phyloP scores from a whole-genome alignment of 2,888 invertebrate genomes.

The Phytoseiulus persimilis region DNA sequence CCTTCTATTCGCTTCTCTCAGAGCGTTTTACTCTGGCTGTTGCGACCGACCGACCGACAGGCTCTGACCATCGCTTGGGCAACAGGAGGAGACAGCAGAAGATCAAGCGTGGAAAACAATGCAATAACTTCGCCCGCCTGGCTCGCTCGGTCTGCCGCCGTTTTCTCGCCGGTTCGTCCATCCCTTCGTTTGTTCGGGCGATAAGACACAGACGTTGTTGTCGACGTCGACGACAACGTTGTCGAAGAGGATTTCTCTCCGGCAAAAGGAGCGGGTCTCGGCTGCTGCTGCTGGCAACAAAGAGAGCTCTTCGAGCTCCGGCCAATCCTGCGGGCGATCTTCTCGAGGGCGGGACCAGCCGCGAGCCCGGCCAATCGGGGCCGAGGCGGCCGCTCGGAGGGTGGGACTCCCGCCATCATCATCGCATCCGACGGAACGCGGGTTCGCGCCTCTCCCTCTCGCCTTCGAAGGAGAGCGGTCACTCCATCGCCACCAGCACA shows the following conservation, averaged over 20 bases:
- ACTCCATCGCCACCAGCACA: neutral
- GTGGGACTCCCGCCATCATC: neutral
- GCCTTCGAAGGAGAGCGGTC: neutral
- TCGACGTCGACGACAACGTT: neutral
- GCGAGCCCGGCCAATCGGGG: neutral
- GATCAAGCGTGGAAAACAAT: conserved; percentile 5
- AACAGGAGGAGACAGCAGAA: neutral
- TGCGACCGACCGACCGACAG: neutral
- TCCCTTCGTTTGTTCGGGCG: neutral
- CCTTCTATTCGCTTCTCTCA: neutral
- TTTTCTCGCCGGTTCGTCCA: neutral
- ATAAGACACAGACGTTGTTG: neutral
- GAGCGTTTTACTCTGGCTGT: neutral
- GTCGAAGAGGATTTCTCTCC: neutral
- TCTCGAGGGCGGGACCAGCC: neutral
- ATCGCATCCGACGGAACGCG: neutral
- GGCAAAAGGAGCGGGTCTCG: neutral
- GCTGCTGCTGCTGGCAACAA: neutral
- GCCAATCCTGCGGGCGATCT: neutral
- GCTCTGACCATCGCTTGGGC: neutral
- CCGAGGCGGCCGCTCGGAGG: neutral
- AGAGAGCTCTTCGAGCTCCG: neutral
- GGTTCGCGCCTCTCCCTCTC: neutral
- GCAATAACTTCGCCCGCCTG: neutral
- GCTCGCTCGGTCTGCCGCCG: neutral